Conservation (phyloP, 2,113 vertebrate species). For the Oncorhynchus keta region DNA sequence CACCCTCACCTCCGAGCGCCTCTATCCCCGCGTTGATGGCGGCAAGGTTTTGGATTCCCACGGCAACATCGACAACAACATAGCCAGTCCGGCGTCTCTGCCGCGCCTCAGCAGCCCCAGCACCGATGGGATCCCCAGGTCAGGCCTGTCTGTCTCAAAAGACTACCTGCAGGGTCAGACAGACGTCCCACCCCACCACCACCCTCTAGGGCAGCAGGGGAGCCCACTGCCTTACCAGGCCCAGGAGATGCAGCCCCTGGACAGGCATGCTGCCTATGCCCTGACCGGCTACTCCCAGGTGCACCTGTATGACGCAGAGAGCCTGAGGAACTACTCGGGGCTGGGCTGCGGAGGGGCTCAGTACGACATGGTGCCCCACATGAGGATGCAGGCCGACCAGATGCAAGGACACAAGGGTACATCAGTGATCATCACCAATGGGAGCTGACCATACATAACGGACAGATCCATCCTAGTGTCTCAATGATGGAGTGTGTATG, state of each 20-base stretch:
- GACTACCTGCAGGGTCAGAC: slow-evolving; percentile 91
- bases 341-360: slow-evolving; percentile 77
- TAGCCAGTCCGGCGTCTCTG: slow-evolving; percentile 85
- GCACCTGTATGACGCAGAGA: slow-evolving; percentile 93
- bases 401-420: slow-evolving; percentile 96
- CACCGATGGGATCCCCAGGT: slow-evolving; percentile 66
- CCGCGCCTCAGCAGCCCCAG: slow-evolving; percentile 93
- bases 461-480: not conserved
- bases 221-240: slow-evolving; percentile 80
- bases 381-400: slow-evolving; percentile 95
- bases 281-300: slow-evolving; percentile 95
- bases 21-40: slow-evolving; percentile 55
- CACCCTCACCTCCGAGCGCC: slow-evolving; percentile 75
- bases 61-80: slow-evolving; percentile 66
- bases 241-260: slow-evolving; percentile 76
- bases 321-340: slow-evolving; percentile 91
- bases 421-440: slow-evolving; percentile 98
- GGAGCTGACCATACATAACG: slow-evolving; percentile 85
- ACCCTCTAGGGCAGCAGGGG: slow-evolving; percentile 66
- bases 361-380: slow-evolving; percentile 92
- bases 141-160: slow-evolving; percentile 88
- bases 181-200: slow-evolving; percentile 80
- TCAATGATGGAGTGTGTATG: not conserved
- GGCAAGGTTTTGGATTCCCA: slow-evolving; percentile 76
- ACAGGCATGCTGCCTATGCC: slow-evolving; percentile 93